phyloP scores from a whole-genome alignment of 2,888 invertebrate genomes.

The Drymonia ruficornis region DNA sequence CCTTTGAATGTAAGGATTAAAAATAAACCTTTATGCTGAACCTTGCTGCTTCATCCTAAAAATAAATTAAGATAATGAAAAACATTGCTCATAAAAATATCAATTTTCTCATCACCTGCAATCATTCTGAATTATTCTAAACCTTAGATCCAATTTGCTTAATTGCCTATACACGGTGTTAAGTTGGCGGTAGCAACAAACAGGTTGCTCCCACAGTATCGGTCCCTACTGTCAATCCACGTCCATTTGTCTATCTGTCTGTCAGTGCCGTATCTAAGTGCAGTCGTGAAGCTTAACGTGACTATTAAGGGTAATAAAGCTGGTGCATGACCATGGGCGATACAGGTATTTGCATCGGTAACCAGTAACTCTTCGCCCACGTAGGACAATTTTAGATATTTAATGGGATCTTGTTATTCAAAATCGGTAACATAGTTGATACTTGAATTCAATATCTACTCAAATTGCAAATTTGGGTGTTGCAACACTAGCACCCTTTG shows the following conservation, averaged over 20 bases:
- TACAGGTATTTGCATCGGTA: constrained; percentile 29
- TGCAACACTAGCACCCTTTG: no score
- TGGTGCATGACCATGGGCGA: constrained; percentile 20
- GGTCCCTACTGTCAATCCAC: constrained; percentile 44
- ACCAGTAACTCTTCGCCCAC: neutral
- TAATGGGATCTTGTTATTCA: neutral
- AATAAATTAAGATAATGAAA: no score
- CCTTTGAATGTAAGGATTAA: no score
- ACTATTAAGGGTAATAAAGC: constrained; percentile 35
- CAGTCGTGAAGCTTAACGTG: constrained; percentile 45
- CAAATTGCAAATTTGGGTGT: no score
- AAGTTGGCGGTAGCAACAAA: constrained; percentile 24
- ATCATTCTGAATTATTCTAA: constrained; percentile 25
- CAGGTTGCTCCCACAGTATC: constrained; percentile 37
- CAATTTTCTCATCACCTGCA: constrained; percentile 9
- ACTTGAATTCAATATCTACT: no score
- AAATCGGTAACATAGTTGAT: no score
- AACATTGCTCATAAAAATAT: neutral
- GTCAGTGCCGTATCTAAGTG: constrained; percentile 50
- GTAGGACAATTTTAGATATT: neutral
- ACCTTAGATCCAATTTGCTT: constrained; percentile 38
- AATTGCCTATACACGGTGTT: constrained; percentile 33
- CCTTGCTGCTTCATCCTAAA: no score
- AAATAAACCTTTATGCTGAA: no score
- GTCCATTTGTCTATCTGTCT: constrained; percentile 56